Base-by-base conservation (phyloP, 53 echinoderm and acorn worm genomes). In the Paracentrotus lividus region DNA sequence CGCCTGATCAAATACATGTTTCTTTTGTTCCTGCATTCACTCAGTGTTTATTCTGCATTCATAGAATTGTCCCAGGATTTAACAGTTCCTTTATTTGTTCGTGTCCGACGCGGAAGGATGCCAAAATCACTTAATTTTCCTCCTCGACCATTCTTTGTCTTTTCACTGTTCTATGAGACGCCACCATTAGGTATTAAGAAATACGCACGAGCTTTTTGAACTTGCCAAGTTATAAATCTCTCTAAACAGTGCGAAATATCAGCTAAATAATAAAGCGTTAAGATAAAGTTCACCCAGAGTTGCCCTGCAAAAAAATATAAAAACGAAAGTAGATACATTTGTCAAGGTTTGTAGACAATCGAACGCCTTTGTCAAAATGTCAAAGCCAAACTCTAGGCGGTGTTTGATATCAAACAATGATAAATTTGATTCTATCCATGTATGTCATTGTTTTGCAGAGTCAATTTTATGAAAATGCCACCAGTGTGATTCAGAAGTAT, bases 351-450 rank as follows among this genome's bases (percentile, higher is more conserved):
- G 40, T 72, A 72, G 72, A 72, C 72, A 72, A 15, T 72, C 72
- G 18, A 72, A 72, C 72, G 72, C 72, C 72, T 72, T 72, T 40
- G 72, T 72, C 72, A 72, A 72, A 72, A 72, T 72, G 72, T 72
- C 72, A 72, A 72, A 72, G 72, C 21, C 72, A 36, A 72, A 72
- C 72, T 72, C 18, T 36, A 36, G 72, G 36, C 72, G 72, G 72
- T 72, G 36, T 72, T 72, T 72, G 72, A 72, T 72, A 72, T 38
- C 72, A 40, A 67, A 40, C 16, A 72, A 72, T 72, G 72, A 72
- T 72, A 72, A 72, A 40, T 72, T 72, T 72, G 36, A 72, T 72
- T 72, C 72, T 72, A 72, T 72, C 72, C 72, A 38, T 21, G 20
- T 72, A 38, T 1, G 1, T 38, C 72, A 38, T 72, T 38, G 38